phyloP scores from a whole-genome alignment of 2,113 vertebrate species.

The Macroglossus sobrinus region DNA sequence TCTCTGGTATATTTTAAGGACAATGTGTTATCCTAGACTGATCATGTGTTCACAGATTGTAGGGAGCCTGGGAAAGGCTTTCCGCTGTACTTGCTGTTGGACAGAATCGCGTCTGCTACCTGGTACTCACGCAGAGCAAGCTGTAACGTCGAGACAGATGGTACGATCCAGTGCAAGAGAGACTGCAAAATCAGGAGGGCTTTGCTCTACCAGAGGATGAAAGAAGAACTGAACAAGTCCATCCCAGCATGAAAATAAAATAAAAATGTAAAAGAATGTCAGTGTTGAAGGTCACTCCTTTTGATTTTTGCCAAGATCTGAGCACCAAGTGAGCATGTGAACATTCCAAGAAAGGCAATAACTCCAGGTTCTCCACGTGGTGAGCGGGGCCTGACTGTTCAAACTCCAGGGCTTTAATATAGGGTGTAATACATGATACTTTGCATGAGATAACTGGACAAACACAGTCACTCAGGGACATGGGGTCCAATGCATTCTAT shows the following conservation, averaged over 20 bases:
- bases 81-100: conserved; percentile 72
- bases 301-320: conserved; percentile 67
- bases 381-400: not conserved
- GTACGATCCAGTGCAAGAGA: conserved; percentile 71
- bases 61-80: conserved; percentile 77
- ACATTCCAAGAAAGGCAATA: conserved; percentile 17
- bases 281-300: conserved; percentile 71
- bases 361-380: conserved; percentile 13
- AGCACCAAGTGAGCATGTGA: conserved; percentile 29
- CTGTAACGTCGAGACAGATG: conserved; percentile 80
- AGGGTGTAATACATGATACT: not conserved
- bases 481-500: not conserved
- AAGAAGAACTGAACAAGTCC: conserved; percentile 70
- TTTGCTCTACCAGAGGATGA: conserved; percentile 57
- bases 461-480: not conserved
- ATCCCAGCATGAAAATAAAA: conserved; percentile 69
- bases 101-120: conserved; percentile 77
- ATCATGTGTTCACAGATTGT: conserved; percentile 82
- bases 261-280: conserved; percentile 70
- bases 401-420: not conserved
- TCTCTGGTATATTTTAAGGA: conserved; percentile 76
- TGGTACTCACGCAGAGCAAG: conserved; percentile 79
- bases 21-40: conserved; percentile 75
- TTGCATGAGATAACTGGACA: not conserved
- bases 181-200: conserved; percentile 62